phyloP scores from a whole-genome alignment of 2,888 invertebrate species.

The Euplexia lucipara region DNA sequence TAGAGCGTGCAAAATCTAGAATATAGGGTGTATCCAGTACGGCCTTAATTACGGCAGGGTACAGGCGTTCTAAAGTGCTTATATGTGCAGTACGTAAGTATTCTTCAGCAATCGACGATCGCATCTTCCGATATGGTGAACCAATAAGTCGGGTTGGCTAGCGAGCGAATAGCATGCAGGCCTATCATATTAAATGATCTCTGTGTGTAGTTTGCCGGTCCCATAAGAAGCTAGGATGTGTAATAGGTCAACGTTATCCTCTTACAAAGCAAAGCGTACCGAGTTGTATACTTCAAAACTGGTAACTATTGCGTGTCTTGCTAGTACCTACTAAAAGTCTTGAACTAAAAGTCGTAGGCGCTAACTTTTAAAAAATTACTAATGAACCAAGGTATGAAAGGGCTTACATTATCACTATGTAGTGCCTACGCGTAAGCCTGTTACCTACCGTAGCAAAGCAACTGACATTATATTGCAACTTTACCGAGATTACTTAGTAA shows the following conservation, averaged over 20 bases:
- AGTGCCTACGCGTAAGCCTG: background rate
- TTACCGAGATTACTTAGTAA: constrained; percentile 28
- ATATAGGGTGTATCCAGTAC: background rate
- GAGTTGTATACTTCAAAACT: background rate
- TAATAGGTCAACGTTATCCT: background rate
- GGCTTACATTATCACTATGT: background rate
- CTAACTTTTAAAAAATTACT: background rate
- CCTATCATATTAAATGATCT: constrained; percentile 14
- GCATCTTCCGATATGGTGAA: constrained; percentile 17
- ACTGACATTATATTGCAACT: constrained; percentile 21
- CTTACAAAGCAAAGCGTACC: background rate
- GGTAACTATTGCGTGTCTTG: no score
- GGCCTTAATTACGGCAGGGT: background rate
- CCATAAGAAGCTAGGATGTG: background rate
- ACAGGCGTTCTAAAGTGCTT: background rate
- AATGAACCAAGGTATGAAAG: background rate
- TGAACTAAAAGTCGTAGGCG: background rate
- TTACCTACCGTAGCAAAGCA: constrained; percentile 12
- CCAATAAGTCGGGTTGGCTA: background rate
- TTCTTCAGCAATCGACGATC: constrained; percentile 15
- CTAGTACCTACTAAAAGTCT: no score
- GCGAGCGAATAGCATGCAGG: constrained; percentile 5
- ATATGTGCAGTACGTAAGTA: background rate
- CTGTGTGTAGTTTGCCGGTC: constrained; percentile 1
- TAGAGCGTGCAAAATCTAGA: background rate